These are phyloP conservation scores for Sylvietta virens DNA, from an alignment of 2,113 vertebrate genomes.

Conservation along the genomic window DNA sequence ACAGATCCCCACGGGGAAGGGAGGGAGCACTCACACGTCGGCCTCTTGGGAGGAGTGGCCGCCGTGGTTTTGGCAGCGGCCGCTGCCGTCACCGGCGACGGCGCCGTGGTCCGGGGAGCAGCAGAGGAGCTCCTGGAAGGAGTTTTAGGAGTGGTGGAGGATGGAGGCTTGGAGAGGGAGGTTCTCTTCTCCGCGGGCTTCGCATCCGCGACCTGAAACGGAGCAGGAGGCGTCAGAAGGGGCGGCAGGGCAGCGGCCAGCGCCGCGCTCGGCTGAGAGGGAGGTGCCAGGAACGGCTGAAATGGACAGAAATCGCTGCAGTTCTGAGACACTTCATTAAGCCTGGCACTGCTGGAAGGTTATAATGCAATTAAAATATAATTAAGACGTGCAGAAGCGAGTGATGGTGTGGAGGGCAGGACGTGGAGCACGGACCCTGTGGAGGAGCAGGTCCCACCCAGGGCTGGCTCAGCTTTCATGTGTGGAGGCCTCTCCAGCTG, in stretches of 20 bases:
- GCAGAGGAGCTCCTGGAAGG: slow-evolving; percentile 46
- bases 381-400: not conserved
- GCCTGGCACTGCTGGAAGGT: not conserved
- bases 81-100: slow-evolving; percentile 42
- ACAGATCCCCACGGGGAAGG: no score
- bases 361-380: not conserved
- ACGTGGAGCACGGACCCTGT: not conserved
- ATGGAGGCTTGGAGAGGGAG: slow-evolving; percentile 66
- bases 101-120: slow-evolving; percentile 51
- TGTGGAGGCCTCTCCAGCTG: not conserved
- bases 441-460: not conserved
- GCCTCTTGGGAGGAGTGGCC: slow-evolving; percentile 70
- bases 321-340: not conserved
- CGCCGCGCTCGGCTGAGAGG: accelerated
- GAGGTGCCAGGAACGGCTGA: accelerated
- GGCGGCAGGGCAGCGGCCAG: accelerated
- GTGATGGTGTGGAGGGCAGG: accelerated
- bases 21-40: slow-evolving; percentile 66
- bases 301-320: accelerated
- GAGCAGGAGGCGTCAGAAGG: accelerated
- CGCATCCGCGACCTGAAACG: slow-evolving; percentile 57
- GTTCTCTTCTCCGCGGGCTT: slow-evolving; percentile 76
- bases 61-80: not conserved
- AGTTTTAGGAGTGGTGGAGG: slow-evolving; percentile 13
- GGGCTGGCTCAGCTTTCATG: not conserved